These are phyloP conservation scores for Lampropteryx suffumata DNA, from an alignment of 2,888 invertebrate species.

Conservation along the genomic window DNA sequence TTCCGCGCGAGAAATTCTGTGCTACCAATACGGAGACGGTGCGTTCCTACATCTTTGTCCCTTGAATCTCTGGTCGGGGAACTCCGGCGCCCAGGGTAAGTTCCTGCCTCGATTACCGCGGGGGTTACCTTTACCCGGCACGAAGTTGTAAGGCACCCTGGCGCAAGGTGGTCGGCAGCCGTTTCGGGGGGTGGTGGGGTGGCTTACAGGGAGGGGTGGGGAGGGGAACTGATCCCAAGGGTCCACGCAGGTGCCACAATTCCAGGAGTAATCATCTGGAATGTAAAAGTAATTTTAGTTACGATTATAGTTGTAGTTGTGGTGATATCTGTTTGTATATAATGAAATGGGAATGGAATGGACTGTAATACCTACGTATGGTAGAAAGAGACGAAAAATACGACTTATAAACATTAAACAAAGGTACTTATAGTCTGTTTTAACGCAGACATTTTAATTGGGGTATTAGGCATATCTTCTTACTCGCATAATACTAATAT, in stretches of 20 bases:
- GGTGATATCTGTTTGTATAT: too few relatives aligned
- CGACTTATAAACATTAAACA: too few relatives aligned
- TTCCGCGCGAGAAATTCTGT: not conserved
- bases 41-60: conserved; percentile 68
- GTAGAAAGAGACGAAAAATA: too few relatives aligned
- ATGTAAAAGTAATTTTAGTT: conserved; percentile 9
- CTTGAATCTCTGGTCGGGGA: conserved; percentile 67
- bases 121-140: conserved; percentile 53
- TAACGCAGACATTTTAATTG: too few relatives aligned
- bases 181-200: conserved; percentile 63
- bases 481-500: too few relatives aligned
- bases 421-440: too few relatives aligned
- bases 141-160: conserved; percentile 52
- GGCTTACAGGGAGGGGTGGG: conserved; percentile 56
- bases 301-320: too few relatives aligned
- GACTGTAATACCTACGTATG: too few relatives aligned
- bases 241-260: conserved; percentile 64
- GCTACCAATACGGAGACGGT: conserved; percentile 71
- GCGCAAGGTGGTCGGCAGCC: conserved; percentile 68
- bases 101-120: conserved; percentile 62
- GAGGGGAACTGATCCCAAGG: conserved; percentile 64
- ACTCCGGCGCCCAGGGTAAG: conserved; percentile 67
- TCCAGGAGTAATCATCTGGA: conserved; percentile 67
- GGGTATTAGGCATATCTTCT: too few relatives aligned
- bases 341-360: too few relatives aligned